phyloP scores from a whole-genome alignment of 2,888 invertebrate species.

The Lasioglossum oenotherae region DNA sequence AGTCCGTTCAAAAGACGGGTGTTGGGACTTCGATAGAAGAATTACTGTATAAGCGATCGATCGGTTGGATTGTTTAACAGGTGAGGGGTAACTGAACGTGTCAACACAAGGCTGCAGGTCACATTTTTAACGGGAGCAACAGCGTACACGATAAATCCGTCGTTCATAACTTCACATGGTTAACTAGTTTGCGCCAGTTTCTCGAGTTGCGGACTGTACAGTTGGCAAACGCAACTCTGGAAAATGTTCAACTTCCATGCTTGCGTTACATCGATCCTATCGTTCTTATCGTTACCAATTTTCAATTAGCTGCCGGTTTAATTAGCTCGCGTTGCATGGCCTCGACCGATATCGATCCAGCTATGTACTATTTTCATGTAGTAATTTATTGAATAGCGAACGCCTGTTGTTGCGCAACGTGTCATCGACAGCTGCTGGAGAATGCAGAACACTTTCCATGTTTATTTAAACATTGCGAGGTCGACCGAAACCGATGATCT shows the following conservation, averaged over 20 bases:
- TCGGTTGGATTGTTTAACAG: too few relatives aligned
- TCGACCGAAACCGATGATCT: not conserved
- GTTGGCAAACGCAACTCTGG: constrained; percentile 20
- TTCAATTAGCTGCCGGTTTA: not conserved
- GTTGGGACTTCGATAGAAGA: too few relatives aligned
- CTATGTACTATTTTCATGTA: not conserved
- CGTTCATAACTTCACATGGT: constrained; percentile 39
- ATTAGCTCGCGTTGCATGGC: not conserved
- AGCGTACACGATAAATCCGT: constrained; percentile 36
- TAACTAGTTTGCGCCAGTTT: constrained; percentile 58
- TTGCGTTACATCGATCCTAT: constrained; percentile 1
- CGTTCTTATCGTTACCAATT: not conserved
- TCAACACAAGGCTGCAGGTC: not conserved
- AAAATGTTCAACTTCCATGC: constrained; percentile 27
- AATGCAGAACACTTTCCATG: not conserved
- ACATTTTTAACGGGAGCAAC: constrained; percentile 41
- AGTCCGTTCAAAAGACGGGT: too few relatives aligned
- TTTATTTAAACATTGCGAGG: not conserved
- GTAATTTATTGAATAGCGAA: not conserved
- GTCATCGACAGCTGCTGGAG: not conserved
- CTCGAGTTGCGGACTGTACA: constrained; percentile 26
- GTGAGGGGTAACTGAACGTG: constrained; percentile 5
- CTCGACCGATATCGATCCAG: not conserved
- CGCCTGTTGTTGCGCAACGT: not conserved
- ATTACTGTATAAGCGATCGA: too few relatives aligned